Evolutionary conservation across 2,113 vertebrate species (phyloP).

Genomic region (Microtus montanus): DNA sequence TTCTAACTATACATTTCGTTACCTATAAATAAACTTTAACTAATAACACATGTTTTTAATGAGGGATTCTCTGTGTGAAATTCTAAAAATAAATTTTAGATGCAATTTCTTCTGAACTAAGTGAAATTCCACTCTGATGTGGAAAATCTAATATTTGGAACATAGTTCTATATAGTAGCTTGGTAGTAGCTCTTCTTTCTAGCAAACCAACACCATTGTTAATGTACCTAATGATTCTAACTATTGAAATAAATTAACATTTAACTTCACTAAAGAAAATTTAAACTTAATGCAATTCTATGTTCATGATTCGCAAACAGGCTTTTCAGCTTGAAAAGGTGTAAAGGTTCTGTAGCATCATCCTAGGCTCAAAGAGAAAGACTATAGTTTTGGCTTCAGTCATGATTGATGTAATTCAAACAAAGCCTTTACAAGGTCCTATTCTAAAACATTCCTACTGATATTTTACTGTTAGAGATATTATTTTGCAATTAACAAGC

Average conservation of each 20-base stretch:
- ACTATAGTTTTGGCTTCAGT: background rate
- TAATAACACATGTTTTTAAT: background rate
- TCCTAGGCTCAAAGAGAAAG: background rate
- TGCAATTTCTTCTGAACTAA: slow-evolving; percentile 4
- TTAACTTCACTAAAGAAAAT: background rate
- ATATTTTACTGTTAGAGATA: slow-evolving; percentile 24
- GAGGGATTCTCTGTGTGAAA: background rate
- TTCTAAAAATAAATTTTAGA: slow-evolving; percentile 19
- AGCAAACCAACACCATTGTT: background rate
- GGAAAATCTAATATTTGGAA: slow-evolving; percentile 10
- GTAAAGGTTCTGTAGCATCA: background rate
- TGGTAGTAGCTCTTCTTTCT: background rate
- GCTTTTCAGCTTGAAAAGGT: background rate
- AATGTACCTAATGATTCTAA: background rate
- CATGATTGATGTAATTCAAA: background rate
- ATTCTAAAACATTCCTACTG: slow-evolving; percentile 25
- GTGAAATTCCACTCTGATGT: background rate
- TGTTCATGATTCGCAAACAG: background rate
- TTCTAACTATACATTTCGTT: slow-evolving; percentile 14
- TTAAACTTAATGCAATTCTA: slow-evolving; percentile 17
- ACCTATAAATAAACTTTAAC: background rate
- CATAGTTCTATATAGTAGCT: background rate
- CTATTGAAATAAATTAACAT: background rate
- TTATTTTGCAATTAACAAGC: slow-evolving; percentile 22
- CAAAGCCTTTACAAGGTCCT: background rate